Evolutionary conservation across 1,140 invertebrate genomes (phyloP).

Genomic region (Homalodisca vitripennis): DNA sequence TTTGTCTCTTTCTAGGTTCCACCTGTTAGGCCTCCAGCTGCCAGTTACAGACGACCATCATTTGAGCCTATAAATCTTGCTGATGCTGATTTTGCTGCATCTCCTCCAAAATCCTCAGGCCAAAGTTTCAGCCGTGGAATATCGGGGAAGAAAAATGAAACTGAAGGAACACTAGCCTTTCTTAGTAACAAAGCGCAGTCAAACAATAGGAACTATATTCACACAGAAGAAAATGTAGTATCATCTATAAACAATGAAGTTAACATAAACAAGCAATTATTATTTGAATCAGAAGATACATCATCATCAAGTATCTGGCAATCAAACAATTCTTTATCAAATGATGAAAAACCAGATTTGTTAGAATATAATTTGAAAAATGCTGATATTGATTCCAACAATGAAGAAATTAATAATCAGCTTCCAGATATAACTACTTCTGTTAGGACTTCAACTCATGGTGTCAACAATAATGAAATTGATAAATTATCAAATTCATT

Average conservation of each 20-base stretch:
- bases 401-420: not conserved
- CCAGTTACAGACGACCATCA: conserved; percentile 41
- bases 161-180: not conserved
- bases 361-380: conserved; percentile 26
- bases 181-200: not conserved
- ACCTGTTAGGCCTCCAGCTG: conserved; percentile 35
- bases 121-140: not conserved
- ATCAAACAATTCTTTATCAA: not conserved
- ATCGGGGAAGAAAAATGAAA: not conserved
- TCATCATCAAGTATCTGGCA: not conserved
- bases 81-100: conserved; percentile 45
- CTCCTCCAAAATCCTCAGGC: conserved; percentile 13
- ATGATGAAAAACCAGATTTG: conserved; percentile 31
- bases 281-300: conserved; percentile 16
- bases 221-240: not conserved
- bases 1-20: conserved; percentile 19
- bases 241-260: conserved; percentile 4
- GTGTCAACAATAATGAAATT: conserved; percentile 7
- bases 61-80: conserved; percentile 46
- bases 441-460: conserved; percentile 47
- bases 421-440: conserved; percentile 30
- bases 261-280: not conserved
- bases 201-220: not conserved
- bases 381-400: not conserved
- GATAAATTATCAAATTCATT: not conserved